Evolutionary conservation across 2,888 invertebrate genomes (phyloP).

Genomic region (Chydorus sphaericus): DNA sequence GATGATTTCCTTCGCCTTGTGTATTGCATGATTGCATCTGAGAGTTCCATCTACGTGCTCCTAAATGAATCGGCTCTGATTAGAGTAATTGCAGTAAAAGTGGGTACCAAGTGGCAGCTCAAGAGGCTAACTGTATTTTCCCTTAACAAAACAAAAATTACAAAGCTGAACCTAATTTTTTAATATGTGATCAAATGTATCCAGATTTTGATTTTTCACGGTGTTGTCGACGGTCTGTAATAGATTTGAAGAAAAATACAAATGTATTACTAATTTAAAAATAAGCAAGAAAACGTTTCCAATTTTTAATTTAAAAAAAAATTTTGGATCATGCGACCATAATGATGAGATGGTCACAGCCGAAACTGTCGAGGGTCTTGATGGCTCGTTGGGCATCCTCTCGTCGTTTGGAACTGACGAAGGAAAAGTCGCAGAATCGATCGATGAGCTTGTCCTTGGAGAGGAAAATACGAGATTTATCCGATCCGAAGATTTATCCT

Average conservation of each 20-base stretch:
- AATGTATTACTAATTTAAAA: too few species aligned
- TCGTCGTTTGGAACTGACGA: slow-evolving; percentile 85
- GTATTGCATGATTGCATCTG: slow-evolving; percentile 25
- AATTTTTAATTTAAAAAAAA: too few species aligned
- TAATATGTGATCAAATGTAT: too few species aligned
- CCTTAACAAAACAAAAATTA: neutral
- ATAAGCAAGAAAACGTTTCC: too few species aligned
- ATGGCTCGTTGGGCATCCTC: slow-evolving; percentile 89
- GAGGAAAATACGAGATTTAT: slow-evolving; percentile 80
- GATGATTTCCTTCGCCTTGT: slow-evolving; percentile 26
- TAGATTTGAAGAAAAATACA: too few species aligned
- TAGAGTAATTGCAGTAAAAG: too few species aligned
- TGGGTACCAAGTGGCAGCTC: too few species aligned
- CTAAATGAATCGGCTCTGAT: slow-evolving; percentile 29
- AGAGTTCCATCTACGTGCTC: slow-evolving; percentile 22
- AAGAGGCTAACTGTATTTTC: neutral
- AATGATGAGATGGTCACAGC: slow-evolving; percentile 94
- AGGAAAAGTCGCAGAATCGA: slow-evolving; percentile 92
- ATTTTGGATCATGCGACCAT: slow-evolving; percentile 95
- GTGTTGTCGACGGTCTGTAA: too few species aligned
- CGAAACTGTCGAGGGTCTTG: slow-evolving; percentile 71
- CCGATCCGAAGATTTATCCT: slow-evolving; percentile 90
- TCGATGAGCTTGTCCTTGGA: slow-evolving; percentile 75
- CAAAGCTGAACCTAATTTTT: too few species aligned
- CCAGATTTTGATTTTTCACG: too few species aligned